Percentiles rank a stretch among this genome's conserved stretches.
These are phyloP conservation scores for Asobara japonica DNA, from an alignment of 1,140 invertebrate species.

Conservation along the genomic window DNA sequence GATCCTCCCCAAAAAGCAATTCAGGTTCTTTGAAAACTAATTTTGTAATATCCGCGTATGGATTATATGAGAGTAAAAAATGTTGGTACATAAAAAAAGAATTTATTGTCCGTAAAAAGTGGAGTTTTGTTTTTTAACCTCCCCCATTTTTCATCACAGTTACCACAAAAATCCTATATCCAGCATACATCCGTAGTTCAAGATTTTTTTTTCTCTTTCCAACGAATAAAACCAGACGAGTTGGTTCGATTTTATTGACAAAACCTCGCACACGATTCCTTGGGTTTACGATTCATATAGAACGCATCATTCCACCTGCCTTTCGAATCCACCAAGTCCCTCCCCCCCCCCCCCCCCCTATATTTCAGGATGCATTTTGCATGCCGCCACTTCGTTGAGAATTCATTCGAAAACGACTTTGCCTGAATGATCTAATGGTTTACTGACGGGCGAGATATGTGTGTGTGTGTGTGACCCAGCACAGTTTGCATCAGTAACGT, in stretches of 20 bases:
- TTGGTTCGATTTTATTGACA: background rate
- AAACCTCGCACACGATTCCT: background rate
- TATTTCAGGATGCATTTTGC: background rate
- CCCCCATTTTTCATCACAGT: conserved; percentile 3
- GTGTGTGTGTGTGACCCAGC: no score
- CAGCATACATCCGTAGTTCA: background rate
- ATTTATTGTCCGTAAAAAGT: background rate
- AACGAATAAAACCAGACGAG: background rate
- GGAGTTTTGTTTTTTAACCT: background rate
- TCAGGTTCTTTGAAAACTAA: no score
- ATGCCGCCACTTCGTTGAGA: background rate
- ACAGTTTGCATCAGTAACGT: no score
- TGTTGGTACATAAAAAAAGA: background rate
- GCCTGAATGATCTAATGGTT: no score
- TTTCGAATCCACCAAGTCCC: no score
- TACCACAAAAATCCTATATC: conserved; percentile 1
- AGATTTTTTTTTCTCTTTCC: background rate
- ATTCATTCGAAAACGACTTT: background rate
- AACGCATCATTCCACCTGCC: background rate
- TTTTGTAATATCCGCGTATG: no score
- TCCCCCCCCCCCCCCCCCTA: background rate
- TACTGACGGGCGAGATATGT: no score
- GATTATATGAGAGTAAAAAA: background rate
- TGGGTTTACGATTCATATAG: background rate
- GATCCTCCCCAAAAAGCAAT: no score